phyloP scores from a whole-genome alignment of 2,888 invertebrate genomes.

The Agonum fuliginosum region DNA sequence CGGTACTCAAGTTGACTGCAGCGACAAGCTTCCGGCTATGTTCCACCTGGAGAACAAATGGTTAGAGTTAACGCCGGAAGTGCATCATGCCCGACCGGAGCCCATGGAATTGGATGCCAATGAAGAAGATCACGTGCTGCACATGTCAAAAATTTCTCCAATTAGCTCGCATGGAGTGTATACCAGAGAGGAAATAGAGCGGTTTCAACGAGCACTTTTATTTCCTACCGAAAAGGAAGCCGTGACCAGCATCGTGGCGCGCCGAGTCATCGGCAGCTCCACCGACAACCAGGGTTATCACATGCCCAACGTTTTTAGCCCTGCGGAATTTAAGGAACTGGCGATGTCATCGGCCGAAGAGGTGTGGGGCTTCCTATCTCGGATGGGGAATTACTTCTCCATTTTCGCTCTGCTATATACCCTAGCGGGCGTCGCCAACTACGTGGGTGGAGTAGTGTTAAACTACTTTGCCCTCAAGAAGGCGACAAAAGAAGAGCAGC shows the following conservation, averaged over 20 bases:
- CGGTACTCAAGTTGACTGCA: slow-evolving; percentile 15
- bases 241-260: no score
- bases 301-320: not conserved
- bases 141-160: not conserved
- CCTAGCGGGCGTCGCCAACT: not conserved
- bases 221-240: no score
- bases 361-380: slow-evolving; percentile 9
- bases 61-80: slow-evolving; percentile 1
- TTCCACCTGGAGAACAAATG: slow-evolving; percentile 11
- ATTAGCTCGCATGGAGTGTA: slow-evolving; percentile 25
- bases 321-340: not conserved
- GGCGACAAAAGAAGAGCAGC: no score
- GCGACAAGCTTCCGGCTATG: not conserved
- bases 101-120: not conserved
- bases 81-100: not conserved
- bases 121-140: not conserved
- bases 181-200: no score
- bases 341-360: not conserved
- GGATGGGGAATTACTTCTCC: not conserved
- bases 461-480: no score
- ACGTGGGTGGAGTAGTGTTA: no score
- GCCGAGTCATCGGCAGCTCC: no score
- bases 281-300: not conserved
- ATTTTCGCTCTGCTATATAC: not conserved
- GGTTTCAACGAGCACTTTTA: slow-evolving; percentile 21